A percentile compares a stretch with the other conserved stretches of the same genome.
Evolutionary conservation across 1,140 invertebrate genomes (phyloP).

Genomic region (Zaprionus gabonicus): DNA sequence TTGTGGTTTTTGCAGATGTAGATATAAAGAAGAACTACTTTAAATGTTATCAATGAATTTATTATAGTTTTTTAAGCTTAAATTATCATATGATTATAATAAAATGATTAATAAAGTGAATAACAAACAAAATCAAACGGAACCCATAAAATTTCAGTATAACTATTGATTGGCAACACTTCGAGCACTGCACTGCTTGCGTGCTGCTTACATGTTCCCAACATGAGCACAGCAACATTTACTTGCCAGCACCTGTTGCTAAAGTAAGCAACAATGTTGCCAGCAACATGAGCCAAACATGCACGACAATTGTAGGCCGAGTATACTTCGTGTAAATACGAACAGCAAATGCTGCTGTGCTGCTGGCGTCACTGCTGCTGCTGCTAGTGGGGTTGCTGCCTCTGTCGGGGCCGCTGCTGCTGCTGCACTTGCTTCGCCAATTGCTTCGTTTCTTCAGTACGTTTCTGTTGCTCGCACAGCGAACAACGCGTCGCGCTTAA

Average conservation of each 20-base stretch:
- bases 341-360: not conserved
- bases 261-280: constrained; percentile 34
- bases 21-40: no score
- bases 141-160: no score
- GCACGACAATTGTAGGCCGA: constrained; percentile 32
- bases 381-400: not conserved
- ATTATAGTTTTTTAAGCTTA: no score
- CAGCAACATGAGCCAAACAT: constrained; percentile 18
- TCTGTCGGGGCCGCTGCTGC: not conserved
- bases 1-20: no score
- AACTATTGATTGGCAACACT: no score
- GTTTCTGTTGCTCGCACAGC: constrained; percentile 64
- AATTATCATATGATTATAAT: no score
- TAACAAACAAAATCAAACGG: no score
- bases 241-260: constrained; percentile 44
- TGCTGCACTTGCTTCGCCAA: constrained; percentile 23
- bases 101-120: no score
- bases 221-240: constrained; percentile 9
- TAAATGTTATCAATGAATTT: no score
- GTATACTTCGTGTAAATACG: not conserved
- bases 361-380: not conserved
- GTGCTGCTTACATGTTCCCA: no score
- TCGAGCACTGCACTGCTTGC: no score
- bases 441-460: constrained; percentile 54
- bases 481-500: constrained; percentile 69